These are phyloP conservation scores for Hirtodrosophila histrioides DNA, from an alignment of 2,888 invertebrate species.

Conservation along the genomic window DNA sequence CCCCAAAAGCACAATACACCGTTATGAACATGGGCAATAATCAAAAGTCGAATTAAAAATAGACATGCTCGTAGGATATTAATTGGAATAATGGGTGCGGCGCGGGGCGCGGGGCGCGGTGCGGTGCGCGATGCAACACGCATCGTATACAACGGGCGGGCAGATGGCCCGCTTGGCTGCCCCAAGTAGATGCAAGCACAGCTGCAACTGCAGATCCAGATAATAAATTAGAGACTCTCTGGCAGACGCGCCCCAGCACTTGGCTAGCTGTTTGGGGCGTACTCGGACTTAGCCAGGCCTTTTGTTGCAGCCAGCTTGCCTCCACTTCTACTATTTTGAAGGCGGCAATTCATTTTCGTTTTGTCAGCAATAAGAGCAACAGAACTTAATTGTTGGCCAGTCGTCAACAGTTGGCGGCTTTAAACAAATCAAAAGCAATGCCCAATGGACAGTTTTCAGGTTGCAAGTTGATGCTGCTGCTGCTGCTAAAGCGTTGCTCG, in stretches of 20 bases:
- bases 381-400: slow-evolving; percentile 69
- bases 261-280: slow-evolving; percentile 46
- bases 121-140: slow-evolving; percentile 24
- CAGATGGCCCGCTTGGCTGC: slow-evolving; percentile 20
- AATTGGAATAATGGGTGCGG: slow-evolving; percentile 56
- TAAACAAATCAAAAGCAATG: slow-evolving; percentile 70
- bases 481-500: slow-evolving; percentile 54
- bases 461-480: slow-evolving; percentile 26
- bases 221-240: slow-evolving; percentile 56
- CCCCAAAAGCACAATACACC: slow-evolving; percentile 21
- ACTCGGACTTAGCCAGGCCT: slow-evolving; percentile 31
- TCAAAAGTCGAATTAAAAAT: slow-evolving; percentile 65
- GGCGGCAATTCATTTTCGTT: slow-evolving; percentile 73
- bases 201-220: slow-evolving; percentile 51
- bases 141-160: slow-evolving; percentile 50
- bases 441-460: slow-evolving; percentile 16
- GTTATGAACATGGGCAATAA: slow-evolving; percentile 49
- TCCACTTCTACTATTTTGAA: slow-evolving; percentile 52
- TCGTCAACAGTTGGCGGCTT: slow-evolving; percentile 63
- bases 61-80: slow-evolving; percentile 62
- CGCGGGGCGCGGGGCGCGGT: too few species aligned
- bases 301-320: slow-evolving; percentile 33
- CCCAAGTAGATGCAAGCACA: slow-evolving; percentile 50
- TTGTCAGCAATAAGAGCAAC: slow-evolving; percentile 51
- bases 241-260: slow-evolving; percentile 33